These are phyloP conservation scores for Sebastiscus tertius DNA, from an alignment of 2,797 vertebrate genomes.

Conservation along the genomic window DNA sequence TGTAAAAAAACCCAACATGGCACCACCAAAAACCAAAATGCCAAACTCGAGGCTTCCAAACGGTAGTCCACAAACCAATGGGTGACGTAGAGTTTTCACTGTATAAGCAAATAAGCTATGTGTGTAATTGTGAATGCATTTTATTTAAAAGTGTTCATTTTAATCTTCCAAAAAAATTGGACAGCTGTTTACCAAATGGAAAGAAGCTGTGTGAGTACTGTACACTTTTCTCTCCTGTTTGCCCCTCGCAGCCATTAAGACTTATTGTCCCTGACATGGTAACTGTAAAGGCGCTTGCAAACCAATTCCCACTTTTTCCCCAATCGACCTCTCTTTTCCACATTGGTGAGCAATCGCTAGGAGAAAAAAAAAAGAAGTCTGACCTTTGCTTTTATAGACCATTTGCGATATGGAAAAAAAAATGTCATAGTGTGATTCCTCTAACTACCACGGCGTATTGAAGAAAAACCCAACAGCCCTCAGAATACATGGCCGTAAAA, in stretches of 20 bases:
- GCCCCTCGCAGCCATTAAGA: conserved; percentile 44
- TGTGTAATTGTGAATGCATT: background rate
- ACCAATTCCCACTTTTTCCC: conserved; percentile 54
- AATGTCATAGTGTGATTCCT: conserved; percentile 50
- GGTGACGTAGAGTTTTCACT: background rate
- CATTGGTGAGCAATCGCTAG: conserved; percentile 58
- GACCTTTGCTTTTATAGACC: conserved; percentile 83
- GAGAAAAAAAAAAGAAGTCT: conserved; percentile 53
- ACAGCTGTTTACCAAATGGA: background rate
- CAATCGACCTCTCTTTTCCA: conserved; percentile 60
- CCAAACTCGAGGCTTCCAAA: too few species aligned
- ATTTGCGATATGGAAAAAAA: conserved; percentile 65
- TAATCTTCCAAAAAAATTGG: background rate
- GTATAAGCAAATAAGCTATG: background rate
- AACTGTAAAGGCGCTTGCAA: conserved; percentile 61
- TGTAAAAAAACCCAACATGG: too few species aligned
- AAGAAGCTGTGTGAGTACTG: background rate
- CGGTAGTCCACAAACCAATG: too few species aligned
- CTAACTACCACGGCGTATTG: conserved; percentile 31
- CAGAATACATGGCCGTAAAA: conserved; percentile 19
- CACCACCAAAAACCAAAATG: too few species aligned
- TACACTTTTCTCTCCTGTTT: conserved; percentile 3
- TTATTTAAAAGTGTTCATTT: background rate
- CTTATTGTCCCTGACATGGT: conserved; percentile 64
- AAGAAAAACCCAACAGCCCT: conserved; percentile 43